Evolutionary conservation across 2,888 invertebrate species (phyloP).

Genomic region (Nephrotoma flavescens): DNA sequence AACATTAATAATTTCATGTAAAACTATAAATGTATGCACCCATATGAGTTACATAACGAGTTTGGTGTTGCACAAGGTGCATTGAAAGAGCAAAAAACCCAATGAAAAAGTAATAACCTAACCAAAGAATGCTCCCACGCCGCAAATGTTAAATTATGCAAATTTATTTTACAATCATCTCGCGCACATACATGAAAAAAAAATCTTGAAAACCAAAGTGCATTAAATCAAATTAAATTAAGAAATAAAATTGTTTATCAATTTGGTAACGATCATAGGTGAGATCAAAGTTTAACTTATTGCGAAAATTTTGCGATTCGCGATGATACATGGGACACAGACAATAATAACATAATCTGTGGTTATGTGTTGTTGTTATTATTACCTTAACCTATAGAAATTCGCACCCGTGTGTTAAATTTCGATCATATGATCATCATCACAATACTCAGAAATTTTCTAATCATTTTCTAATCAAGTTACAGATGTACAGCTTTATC

Average conservation of each 20-base stretch:
- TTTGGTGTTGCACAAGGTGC: background rate
- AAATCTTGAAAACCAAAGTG: background rate
- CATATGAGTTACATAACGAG: background rate
- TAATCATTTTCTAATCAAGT: background rate
- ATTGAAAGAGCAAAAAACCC: background rate
- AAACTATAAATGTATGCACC: background rate
- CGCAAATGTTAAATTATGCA: background rate
- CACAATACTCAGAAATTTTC: background rate
- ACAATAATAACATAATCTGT: background rate
- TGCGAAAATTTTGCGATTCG: background rate
- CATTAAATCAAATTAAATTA: background rate
- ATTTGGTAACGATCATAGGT: background rate
- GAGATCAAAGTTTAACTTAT: background rate
- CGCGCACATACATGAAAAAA: background rate
- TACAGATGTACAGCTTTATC: too few relatives aligned
- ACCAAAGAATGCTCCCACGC: background rate
- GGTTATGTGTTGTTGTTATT: background rate
- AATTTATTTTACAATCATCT: background rate
- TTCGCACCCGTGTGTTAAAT: background rate
- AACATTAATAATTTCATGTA: background rate
- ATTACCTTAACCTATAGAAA: background rate
- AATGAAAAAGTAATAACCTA: background rate
- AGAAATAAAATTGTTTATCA: background rate
- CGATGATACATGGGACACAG: background rate
- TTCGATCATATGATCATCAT: background rate